Evolutionary conservation across 2,888 invertebrate genomes (phyloP).

Genomic region (Hydrotaea diabolus): DNA sequence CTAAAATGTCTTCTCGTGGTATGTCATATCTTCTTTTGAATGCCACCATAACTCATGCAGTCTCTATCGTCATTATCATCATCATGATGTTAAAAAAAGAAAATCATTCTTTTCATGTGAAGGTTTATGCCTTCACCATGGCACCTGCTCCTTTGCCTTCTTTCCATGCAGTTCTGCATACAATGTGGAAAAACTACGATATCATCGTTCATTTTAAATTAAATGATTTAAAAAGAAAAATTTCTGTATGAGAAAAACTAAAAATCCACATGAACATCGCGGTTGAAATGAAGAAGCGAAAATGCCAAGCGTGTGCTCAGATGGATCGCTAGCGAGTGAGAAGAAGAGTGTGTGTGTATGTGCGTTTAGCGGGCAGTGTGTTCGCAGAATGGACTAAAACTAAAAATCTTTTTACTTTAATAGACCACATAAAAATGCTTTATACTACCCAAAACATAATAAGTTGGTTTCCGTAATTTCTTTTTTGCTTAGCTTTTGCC

Average conservation of each 20-base stretch:
- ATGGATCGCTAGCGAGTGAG: neutral
- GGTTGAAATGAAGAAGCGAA: neutral
- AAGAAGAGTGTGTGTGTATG: neutral
- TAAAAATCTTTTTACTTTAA: constrained; percentile 55
- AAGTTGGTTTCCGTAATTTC: no score
- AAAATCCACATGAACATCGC: constrained; percentile 11
- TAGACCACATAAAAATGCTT: constrained; percentile 62
- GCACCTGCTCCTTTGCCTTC: neutral
- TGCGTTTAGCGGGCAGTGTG: neutral
- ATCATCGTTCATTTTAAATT: constrained; percentile 64
- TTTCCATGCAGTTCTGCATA: neutral
- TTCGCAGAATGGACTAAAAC: neutral
- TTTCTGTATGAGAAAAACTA: constrained; percentile 40
- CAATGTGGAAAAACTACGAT: constrained; percentile 37
- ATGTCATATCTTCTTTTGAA: neutral
- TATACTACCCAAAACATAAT: constrained; percentile 50
- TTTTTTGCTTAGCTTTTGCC: neutral
- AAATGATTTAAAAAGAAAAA: constrained; percentile 62
- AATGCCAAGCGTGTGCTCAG: neutral
- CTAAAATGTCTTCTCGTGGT: neutral
- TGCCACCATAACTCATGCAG: neutral
- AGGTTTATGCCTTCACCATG: neutral
- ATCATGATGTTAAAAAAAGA: neutral
- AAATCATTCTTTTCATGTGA: neutral
- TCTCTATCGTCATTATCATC: neutral